phyloP scores from a whole-genome alignment of 2,113 vertebrate species.

The Amblyornis subalaris region DNA sequence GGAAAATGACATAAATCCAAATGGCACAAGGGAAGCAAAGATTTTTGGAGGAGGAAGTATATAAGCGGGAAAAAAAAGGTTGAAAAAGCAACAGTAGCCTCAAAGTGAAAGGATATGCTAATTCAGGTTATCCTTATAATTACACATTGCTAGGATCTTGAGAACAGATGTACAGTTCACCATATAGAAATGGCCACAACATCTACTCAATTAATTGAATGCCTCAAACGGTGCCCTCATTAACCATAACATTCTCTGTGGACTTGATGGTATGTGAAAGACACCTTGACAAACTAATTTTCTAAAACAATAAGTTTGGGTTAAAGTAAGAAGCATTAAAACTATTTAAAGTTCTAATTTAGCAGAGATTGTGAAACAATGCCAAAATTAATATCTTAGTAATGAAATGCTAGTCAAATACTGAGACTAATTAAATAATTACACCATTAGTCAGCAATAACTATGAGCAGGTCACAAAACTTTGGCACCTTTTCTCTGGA shows the following conservation, averaged over 20 bases:
- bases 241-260: not conserved
- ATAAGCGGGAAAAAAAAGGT: not conserved
- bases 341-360: not conserved
- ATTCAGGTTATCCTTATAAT: not conserved
- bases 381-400: not conserved
- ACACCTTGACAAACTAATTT: not conserved
- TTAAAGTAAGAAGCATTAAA: not conserved
- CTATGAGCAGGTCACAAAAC: not conserved
- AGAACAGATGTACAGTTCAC: not conserved
- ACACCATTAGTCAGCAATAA: not conserved
- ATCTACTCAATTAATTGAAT: not conserved
- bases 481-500: not conserved
- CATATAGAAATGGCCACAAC: not conserved
- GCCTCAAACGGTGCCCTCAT: not conserved
- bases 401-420: not conserved
- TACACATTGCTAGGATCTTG: not conserved
- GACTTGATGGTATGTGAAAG: not conserved
- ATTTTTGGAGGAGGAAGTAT: not conserved
- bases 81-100: not conserved
- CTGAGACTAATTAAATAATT: not conserved
- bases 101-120: not conserved
- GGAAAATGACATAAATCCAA: not conserved
- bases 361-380: not conserved
- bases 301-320: not conserved
- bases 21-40: not conserved